Evolutionary conservation across 1,140 invertebrate genomes (phyloP), one percentile per base, ranked within the genome.

Genomic region (Chironomus striatipennis): DNA sequence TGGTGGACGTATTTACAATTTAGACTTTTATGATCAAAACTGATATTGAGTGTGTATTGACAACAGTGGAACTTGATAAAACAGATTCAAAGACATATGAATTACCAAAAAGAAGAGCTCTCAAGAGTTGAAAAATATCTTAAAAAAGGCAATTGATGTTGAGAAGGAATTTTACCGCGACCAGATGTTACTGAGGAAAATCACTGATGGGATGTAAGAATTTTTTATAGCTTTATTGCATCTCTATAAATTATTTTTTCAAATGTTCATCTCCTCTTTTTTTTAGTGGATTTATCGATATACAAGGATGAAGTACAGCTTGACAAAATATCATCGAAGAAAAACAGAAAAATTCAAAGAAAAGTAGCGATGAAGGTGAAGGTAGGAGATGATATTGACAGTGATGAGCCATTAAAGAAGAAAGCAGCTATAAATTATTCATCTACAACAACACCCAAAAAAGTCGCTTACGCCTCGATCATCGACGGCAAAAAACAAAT

Each of bases 21-120:
- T 93, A 3, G 94, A 96, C 84, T 96, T 95, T 85, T 92, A 94
- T 82, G 95, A 96, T 81, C 84, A 86, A 65, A n/a, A 95, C 92
- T 81, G 92, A 91, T 84, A 92, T 93, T 85, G 91, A 96, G 83
- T 93, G 91, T 84, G 91, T 95, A 83, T 83, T 97, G 77, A 95
- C 94, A 7, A 95, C 93, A 79, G 83, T 97, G 70, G 90, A 90
- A 77, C 84, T 97, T 80, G 87, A 89, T 18, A 88, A 89, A 79
- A 85, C 92, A 24, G 89, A 90, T 74, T 91, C 89, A 82, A 87
- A 90, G 81, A 83, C 79, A 42, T 93, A 88, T 80, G 83, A 87
- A 77, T 83, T 96, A 74, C 89, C 89, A n/a, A 5, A 84, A 88
- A 57, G 86, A 87, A 42, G 94, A 96, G 83, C 83, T 89, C 74